Evolutionary conservation across 2,113 vertebrate genomes (phyloP), one percentile per base, ranked within the genome.

Genomic region (Aplodontia rufa): DNA sequence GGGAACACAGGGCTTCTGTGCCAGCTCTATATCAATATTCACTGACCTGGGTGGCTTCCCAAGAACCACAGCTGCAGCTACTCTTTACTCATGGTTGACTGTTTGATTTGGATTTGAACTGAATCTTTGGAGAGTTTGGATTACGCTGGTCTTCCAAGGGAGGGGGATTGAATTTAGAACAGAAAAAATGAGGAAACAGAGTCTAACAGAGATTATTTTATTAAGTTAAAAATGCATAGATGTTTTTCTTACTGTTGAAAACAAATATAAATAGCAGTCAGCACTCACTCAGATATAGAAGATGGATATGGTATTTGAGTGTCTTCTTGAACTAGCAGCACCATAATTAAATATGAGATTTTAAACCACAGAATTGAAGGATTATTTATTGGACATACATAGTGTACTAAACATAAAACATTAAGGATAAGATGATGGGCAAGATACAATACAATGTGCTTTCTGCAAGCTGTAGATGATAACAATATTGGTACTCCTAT

Each of bases 91-190:
- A 37, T 55, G 60, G 45, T 47, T 90, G 80, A 90, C 37, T 90
- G 28, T 95, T 96, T 96, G 84, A 92, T 92, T 87, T 95, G 64
- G 81, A 91, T 94, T 95, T 92, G 76, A 90, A 82, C 35, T 24
- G 47, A 58, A 80, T 88, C 90, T 94, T 96, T 75, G 60, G 93
- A 75, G 78, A 75, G 14, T 79, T 60, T 91, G 64, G 37, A 81
- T 92, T 90, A 72, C 64, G 28, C 7, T 12, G 58, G 40, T 69
- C 51, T 92, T 91, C 85, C 53, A 88, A 81, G 20, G 49, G 64
- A 94, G 20, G 22, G 45, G n/a, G 26, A 85, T 12, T 64, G 55
- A 84, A 90, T 17, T 66, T 86, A 84, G 20, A 87, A 87, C 19
- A 55, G 55, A 84, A 24, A 37, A 47, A 51, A 75, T 8, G 17